Evolutionary conservation across 2,113 vertebrate species (phyloP).

Genomic region (Corynorhinus townsendii): DNA sequence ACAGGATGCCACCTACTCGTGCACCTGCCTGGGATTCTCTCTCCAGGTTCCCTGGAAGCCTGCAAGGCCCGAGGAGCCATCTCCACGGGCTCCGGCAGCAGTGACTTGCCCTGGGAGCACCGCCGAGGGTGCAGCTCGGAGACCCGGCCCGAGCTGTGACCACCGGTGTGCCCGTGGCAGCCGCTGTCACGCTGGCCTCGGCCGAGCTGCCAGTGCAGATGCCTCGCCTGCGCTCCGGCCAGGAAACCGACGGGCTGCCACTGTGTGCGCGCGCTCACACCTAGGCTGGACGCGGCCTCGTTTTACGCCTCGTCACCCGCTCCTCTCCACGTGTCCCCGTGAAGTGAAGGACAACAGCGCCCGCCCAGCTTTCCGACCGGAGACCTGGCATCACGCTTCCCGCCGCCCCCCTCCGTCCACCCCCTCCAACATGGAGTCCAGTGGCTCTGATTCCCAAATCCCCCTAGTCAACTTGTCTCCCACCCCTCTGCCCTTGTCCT

Average conservation of each 20-base stretch:
- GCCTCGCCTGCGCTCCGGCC: not conserved
- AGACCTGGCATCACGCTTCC: not conserved
- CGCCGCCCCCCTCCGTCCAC: rapidly evolving
- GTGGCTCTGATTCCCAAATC: not conserved
- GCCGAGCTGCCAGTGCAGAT: not conserved
- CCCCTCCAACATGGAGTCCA: not conserved
- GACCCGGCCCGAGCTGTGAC: not conserved
- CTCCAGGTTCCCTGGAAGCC: not conserved
- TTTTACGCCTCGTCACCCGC: not conserved
- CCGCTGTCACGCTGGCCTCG: not conserved
- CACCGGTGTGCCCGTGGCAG: rapidly evolving
- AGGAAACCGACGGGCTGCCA: rapidly evolving
- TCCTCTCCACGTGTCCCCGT: not conserved
- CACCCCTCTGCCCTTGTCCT: rapidly evolving
- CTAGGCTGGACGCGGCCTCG: not conserved
- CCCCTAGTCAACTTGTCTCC: not conserved
- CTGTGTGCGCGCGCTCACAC: too few species aligned
- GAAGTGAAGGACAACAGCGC: not conserved
- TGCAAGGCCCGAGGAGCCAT: not conserved
- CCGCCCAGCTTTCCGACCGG: not conserved
- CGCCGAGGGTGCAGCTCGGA: too few species aligned
- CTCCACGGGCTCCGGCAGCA: not conserved
- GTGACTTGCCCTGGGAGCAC: not conserved
- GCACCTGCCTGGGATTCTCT: too few species aligned
- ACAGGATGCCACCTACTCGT: not conserved